Evolutionary conservation across 2,888 invertebrate species (phyloP).

Genomic region (Prostheceraeus crozeri): DNA sequence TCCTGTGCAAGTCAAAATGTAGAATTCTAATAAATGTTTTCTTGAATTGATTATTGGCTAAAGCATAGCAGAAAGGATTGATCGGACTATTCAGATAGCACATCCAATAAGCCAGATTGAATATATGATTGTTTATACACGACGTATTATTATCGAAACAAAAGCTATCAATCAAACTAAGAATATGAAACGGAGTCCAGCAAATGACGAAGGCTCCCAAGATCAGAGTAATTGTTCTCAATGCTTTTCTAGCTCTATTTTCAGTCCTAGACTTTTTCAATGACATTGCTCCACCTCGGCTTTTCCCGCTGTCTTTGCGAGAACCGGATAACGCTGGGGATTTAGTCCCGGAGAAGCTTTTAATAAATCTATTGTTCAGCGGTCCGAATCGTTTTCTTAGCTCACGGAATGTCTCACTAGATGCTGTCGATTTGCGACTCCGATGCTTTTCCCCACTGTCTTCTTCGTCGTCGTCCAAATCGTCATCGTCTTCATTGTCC

Average conservation of each 20-base stretch:
- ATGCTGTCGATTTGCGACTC: no score
- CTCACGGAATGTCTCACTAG: no score
- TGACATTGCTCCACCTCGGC: no score
- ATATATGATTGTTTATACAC: conserved; percentile 45
- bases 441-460: no score
- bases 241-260: conserved; percentile 93
- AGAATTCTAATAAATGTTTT: conserved; percentile 92
- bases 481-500: no score
- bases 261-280: conserved; percentile 81
- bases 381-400: no score
- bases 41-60: conserved; percentile 98
- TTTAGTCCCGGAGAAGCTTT: no score
- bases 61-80: conserved; percentile 96
- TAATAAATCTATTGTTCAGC: no score
- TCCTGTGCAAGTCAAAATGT: no score
- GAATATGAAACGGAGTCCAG: conserved; percentile 97
- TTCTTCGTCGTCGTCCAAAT: no score
- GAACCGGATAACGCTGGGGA: no score
- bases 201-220: conserved; percentile 91
- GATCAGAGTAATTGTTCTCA: conserved; percentile 95
- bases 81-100: conserved; percentile 98
- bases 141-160: conserved; percentile 60
- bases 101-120: conserved; percentile 60
- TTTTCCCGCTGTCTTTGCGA: no score
- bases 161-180: conserved; percentile 90